Base-by-base conservation (phyloP, 2,113 vertebrate genomes). In the Paramisgurnus dabryanus region DNA sequence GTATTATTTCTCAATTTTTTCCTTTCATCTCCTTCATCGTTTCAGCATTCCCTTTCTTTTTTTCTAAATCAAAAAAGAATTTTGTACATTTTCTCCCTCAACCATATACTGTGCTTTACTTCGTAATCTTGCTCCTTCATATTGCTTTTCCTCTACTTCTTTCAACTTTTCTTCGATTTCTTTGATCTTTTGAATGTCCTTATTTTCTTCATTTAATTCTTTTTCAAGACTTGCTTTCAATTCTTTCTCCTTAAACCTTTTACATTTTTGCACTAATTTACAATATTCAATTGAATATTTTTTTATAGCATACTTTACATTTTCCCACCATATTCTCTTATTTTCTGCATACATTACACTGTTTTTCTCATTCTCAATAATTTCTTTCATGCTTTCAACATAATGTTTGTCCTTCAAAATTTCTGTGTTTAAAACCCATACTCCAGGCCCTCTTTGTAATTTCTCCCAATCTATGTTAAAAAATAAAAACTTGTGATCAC, bases 351-450 rank as follows among this genome's bases (percentile, higher is more conserved):
- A 65, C 34, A 65, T 50, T 49, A 0, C 15, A 39, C 39, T 76
- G 27, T 53, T 53, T 0, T 1, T 76, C 50, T 76, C n/a, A 0
- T 53, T 50, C 39, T 50, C 22, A 0, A 76, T 40, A 5, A 49
- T 64, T 0, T 27, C 47, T 34, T 76, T 39, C 5, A 65, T 7
- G 0, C n/a, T 49, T 10, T 0, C 3, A 10, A 47, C 18, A 50
- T 64, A 76, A 0, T 12, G 3, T 34, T 76, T 43, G 7, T 50
- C 27, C 10, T 76, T 18, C 22, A 76, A 10, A 11, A 47, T 4
- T 9, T 76, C 7, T 64, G 73, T 22, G 22, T 76, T 63, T 43
- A 76, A 64, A 13, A 67, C 27, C 66, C 17, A 67, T 47, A 47
- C 41, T 45, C 66, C 66, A 4, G 66, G 66, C 8, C 40, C 66